Evolutionary conservation across 2,113 vertebrate genomes (phyloP).

Genomic region (Albula glossodonta): DNA sequence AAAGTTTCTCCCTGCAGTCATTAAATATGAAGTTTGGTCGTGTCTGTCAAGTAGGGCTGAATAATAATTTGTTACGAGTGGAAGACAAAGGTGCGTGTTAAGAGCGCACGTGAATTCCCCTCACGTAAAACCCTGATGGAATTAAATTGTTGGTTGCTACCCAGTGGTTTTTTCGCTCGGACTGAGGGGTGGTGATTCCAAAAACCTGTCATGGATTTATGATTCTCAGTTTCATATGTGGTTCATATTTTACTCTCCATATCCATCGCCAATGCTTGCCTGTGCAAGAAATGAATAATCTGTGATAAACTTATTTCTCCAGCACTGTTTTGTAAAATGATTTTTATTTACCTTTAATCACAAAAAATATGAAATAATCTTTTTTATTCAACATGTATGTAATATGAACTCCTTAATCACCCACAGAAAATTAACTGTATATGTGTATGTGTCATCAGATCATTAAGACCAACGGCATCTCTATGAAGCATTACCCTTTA

Average conservation of each 20-base stretch:
- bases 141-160: neutral
- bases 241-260: too few species aligned
- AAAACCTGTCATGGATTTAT: neutral
- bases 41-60: slow-evolving; percentile 33
- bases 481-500: slow-evolving; percentile 3
- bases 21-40: slow-evolving; percentile 57
- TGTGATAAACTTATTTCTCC: too few species aligned
- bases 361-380: too few species aligned
- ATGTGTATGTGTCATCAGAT: too few species aligned
- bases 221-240: neutral
- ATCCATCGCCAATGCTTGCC: too few species aligned
- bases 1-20: slow-evolving; percentile 63
- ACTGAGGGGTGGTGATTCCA: neutral
- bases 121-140: neutral
- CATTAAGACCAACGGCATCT: too few species aligned
- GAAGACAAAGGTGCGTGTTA: neutral
- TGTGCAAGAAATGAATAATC: too few species aligned
- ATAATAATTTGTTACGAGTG: neutral
- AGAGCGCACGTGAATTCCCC: slow-evolving; percentile 18
- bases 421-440: too few species aligned
- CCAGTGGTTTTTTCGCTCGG: neutral
- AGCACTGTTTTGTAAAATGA: too few species aligned
- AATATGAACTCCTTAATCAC: too few species aligned
- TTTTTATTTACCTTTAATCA: too few species aligned
- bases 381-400: too few species aligned